phyloP scores from a whole-genome alignment of 1,140 invertebrate species.

The Scaptomyza pallida region DNA sequence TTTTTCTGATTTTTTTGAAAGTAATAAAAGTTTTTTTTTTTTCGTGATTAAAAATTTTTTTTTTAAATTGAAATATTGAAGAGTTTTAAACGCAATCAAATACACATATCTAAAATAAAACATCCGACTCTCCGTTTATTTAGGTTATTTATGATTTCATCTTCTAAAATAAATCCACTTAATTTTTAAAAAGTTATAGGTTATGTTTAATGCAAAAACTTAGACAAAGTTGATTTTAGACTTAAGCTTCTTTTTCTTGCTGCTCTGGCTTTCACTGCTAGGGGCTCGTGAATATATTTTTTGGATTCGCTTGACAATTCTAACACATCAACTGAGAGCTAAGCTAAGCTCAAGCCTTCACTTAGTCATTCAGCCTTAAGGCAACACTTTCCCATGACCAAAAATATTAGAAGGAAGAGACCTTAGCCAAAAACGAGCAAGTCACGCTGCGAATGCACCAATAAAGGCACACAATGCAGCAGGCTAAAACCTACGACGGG shows the following conservation, averaged over 20 bases:
- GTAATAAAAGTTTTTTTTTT: too few relatives aligned
- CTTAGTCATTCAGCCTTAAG: background rate
- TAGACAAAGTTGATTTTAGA: background rate
- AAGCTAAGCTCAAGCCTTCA: slow-evolving; percentile 21
- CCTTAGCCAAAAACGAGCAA: slow-evolving; percentile 31
- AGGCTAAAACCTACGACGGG: slow-evolving; percentile 23
- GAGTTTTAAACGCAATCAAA: too few relatives aligned
- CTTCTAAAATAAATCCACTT: background rate
- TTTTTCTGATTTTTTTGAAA: too few relatives aligned
- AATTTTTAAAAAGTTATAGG: background rate
- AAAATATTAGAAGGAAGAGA: slow-evolving; percentile 57
- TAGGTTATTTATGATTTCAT: too few relatives aligned
- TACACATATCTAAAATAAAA: too few relatives aligned
- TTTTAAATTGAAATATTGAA: too few relatives aligned
- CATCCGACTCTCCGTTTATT: too few relatives aligned
- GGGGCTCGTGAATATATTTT: slow-evolving; percentile 38
- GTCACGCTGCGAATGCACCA: slow-evolving; percentile 74
- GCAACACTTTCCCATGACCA: slow-evolving; percentile 75
- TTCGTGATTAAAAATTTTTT: too few relatives aligned
- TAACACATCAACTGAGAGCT: slow-evolving; percentile 11
- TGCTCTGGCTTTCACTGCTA: slow-evolving; percentile 31
- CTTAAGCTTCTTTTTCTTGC: background rate
- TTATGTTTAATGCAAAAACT: background rate
- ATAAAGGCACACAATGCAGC: slow-evolving; percentile 62
- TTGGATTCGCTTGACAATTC: slow-evolving; percentile 37